These are phyloP conservation scores for Rhegmatorhina hoffmannsi DNA, from an alignment of 2,113 vertebrate species.

Conservation along the genomic window DNA sequence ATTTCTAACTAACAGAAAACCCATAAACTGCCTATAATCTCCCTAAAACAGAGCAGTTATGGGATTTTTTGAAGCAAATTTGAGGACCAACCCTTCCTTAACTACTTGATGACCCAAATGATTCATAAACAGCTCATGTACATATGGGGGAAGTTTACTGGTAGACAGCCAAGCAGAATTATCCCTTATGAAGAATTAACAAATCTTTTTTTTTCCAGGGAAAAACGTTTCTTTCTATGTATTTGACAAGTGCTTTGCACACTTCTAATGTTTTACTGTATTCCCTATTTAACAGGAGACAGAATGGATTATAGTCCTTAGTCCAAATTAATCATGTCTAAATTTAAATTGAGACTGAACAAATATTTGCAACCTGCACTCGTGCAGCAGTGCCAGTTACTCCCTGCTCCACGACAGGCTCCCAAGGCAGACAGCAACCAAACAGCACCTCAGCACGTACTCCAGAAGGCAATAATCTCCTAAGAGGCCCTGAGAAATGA, in stretches of 20 bases:
- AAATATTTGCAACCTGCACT: not conserved
- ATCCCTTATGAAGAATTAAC: not conserved
- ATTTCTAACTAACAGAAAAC: not conserved
- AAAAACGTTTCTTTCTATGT: not conserved
- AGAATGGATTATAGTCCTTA: not conserved
- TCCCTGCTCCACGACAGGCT: not conserved
- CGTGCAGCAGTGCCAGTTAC: not conserved
- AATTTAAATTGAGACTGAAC: not conserved
- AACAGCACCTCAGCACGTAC: not conserved
- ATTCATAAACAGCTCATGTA: conserved; percentile 12
- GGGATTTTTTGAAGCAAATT: not conserved
- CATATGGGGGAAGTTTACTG: not conserved
- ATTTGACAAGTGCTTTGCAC: not conserved
- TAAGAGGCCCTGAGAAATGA: not conserved
- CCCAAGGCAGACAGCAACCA: not conserved
- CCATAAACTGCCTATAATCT: not conserved
- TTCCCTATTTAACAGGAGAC: not conserved
- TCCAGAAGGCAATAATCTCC: not conserved
- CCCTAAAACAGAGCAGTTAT: not conserved
- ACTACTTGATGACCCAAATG: not conserved
- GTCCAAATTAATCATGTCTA: not conserved
- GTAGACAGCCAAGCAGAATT: conserved; percentile 1
- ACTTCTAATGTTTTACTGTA: not conserved
- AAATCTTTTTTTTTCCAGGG: not conserved
- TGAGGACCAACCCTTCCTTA: not conserved